A percentile compares a stretch with the other conserved stretches of the same genome.
These are phyloP conservation scores for Centruroides vittatus DNA, from an alignment of 1,140 invertebrate genomes.

Conservation along the genomic window DNA sequence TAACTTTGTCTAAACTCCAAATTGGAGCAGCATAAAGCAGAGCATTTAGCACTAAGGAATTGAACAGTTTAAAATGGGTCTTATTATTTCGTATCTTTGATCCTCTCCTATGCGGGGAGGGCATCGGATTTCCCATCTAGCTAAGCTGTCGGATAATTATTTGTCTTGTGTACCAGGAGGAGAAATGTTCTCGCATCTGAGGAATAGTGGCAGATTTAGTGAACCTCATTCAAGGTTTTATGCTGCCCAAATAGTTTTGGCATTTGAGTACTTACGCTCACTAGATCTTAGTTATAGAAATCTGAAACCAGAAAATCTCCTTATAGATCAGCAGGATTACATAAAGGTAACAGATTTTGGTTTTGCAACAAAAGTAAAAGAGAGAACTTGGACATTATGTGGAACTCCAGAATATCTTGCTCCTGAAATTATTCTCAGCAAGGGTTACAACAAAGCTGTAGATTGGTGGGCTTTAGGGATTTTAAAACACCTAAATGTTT, in stretches of 20 bases:
- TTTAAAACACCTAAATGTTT: too few species aligned
- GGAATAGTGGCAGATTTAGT: too few species aligned
- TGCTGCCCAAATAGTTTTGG: constrained; percentile 97
- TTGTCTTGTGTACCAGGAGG: too few species aligned
- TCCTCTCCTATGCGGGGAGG: too few species aligned
- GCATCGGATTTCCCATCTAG: too few species aligned
- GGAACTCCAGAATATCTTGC: constrained; percentile 99
- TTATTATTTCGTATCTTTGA: too few species aligned
- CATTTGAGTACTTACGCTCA: constrained; percentile 99
- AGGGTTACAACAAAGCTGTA: constrained; percentile 89
- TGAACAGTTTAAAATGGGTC: too few species aligned
- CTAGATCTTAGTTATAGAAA: constrained; percentile 98
- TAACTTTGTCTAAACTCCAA: too few species aligned
- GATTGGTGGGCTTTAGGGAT: constrained; percentile 97
- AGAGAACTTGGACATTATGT: constrained; percentile 97
- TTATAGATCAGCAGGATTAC: constrained; percentile 97
- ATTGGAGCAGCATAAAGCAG: too few species aligned
- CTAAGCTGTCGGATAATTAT: too few species aligned
- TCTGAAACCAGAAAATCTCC: constrained; percentile 97
- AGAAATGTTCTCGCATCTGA: too few species aligned
- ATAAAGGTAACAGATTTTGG: constrained; percentile 99
- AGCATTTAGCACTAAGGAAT: too few species aligned
- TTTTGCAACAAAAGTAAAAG: constrained; percentile 97
- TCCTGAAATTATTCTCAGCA: constrained; percentile 93
- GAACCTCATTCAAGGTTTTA: constrained; percentile 67